Base-by-base conservation (phyloP, 2,113 vertebrate species). In the Eublepharis macularius region DNA sequence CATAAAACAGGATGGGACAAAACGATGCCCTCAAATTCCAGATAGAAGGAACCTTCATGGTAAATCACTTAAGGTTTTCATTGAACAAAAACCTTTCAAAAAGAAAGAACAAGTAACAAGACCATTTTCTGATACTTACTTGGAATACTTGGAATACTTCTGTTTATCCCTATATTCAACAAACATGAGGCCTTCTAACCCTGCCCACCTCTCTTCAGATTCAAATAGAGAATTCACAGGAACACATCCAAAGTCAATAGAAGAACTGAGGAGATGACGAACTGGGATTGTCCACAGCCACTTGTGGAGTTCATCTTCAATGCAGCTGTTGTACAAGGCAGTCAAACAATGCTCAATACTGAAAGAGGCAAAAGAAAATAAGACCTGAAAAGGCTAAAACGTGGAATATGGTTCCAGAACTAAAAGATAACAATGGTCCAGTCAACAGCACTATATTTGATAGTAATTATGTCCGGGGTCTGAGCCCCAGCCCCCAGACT, bases 191-290 rank as follows among this genome's bases (percentile, higher is more conserved):
- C 91, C 94, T 79, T 95, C 89, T 8, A 99, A 93, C 76, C 97
- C 97, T 6, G 97, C 96, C 97, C 98, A 99, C 9, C 9, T 0
- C 2, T 84, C 95, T 80, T 89, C 96, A 0, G 0, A 26, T 63
- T 93, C 79, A 8, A 5, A 4, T 17, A 8, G 32, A 1, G 4
- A 1, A 47, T 29, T 65, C 75, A 34, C 47, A 43, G 16, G 16
- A 41, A 21, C n/a, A 26, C 7, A 51, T 49, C 19, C 36, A 3
- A 4, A 66, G 0, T 75, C 81, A 10, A 3, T 0, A 12, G 54
- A 80, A 51, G 26, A 12, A 83, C 16, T 4, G 7, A 90, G 78
- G 21, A 54, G 66, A 82, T 97, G 96, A 82, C 96, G 84, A 10
- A 96, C 75, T 0, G 97, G 96, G 47, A 97, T 88, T 36, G 75